Base-by-base conservation (phyloP, 2,113 vertebrate species). In the Cebus imitator region DNA sequence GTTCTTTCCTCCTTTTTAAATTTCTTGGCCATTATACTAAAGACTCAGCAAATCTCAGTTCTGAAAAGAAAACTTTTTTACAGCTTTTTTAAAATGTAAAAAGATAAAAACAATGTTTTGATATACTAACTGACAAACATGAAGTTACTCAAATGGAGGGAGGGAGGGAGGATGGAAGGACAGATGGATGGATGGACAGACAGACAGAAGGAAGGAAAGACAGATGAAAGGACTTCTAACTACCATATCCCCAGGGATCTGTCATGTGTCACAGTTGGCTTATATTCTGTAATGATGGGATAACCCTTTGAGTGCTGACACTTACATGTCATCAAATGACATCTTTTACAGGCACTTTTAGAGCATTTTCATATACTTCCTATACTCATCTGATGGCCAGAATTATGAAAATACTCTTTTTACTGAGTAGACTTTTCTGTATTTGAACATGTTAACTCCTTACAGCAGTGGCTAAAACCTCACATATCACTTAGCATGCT, bases 361-460 rank as follows among this genome's bases (percentile, higher is more conserved):
- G 58, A 81, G 40, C 43, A 50, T 85, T 93, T 94, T 57, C 25
- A 68, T 12, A 45, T 55, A 48, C 11, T 58, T n/a, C 35, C 20
- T 86, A 30, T 85, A 32, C 8, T 90, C 58, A 43, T 50, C 64
- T 94, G 87, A 86, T 80, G 84, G 37, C 68, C 58, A 89, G 55
- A 87, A 88, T 90, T 92, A 93, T 88, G 82, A 61, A 76, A 94
- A 55, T 61, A 10, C 18, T 79, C 17, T 40, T 81, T 86, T 85
- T 95, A 94, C 81, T 94, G 87, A 97, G 43, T 48, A 88, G 93
- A 70, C 52, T 75, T 95, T 35, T 79, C 86, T 17, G 4, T 58
- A 70, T 79, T 76, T 88, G 43, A 96, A 55, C 76, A 43, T 57
- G 48, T 82, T 80, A 81, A 10, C 10, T 50, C 83, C 37, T 64